Base-by-base conservation (phyloP, 2,797 vertebrate genomes). In the Otolemur crassicaudatus region DNA sequence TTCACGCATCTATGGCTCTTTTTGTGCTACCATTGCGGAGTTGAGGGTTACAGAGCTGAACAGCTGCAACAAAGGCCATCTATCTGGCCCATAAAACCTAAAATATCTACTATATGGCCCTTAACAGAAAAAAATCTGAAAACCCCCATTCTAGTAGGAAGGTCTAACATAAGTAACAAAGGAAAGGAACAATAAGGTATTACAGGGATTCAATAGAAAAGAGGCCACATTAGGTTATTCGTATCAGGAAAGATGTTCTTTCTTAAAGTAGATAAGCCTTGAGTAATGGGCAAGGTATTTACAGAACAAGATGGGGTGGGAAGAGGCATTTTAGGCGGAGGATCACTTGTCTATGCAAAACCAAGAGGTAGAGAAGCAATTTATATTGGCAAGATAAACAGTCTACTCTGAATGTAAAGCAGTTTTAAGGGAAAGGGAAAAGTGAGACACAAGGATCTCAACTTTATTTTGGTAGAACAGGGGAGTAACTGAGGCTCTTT, bases 341-440 rank as follows among this genome's bases (percentile, higher is more conserved):
- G 61, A 90, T 89, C 67, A 81, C 25, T 46, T 67, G 19, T 27
- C 46, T 77, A 16, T 46, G 19, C 6, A 67, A n/a, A 92, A 40
- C 2, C 22, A 81, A 87, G n/a, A 65, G 23, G 27, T 16, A 19
- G 25, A 11, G 40, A 84, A 96, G 87, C 65, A 34, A 56, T 56
- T 4, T 56, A 27, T 31, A n/a, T 89, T 23, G 53, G 40, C 27
- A 65, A 94, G 75, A 92, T 27, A 58, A 75, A 80, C 90, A 80
- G 58, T 88, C 49, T 40, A 40, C 81, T 86, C 19, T 79, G 73
- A 80, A 16, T 46, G 7, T 29, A 87, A 92, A 53, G 23, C 43
- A 94, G 29, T 69, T 95, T 88, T 82, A 87, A 83, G 56, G 53
- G 61, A 96, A 94, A 95, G 34, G 25, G n/a, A 65, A 92, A 77